These are phyloP conservation scores for Cotesia congregata DNA, from an alignment of 2,888 invertebrate species.

Conservation along the genomic window DNA sequence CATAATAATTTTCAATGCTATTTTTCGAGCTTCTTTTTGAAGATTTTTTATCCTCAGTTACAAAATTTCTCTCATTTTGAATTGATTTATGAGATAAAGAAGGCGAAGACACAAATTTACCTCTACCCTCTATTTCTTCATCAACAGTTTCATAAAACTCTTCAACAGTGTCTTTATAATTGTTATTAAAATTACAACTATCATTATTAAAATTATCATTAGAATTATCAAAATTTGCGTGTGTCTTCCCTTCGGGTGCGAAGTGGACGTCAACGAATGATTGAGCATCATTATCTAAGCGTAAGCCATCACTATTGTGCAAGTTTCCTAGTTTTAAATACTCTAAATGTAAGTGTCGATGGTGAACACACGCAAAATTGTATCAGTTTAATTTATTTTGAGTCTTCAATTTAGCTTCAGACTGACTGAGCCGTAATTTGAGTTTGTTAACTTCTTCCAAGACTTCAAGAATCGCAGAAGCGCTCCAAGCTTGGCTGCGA, in stretches of 20 bases:
- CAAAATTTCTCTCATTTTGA: not conserved
- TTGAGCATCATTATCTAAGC: conserved; percentile 25
- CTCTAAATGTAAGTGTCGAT: conserved; percentile 59
- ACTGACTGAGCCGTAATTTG: conserved; percentile 54
- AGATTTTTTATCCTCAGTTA: not conserved
- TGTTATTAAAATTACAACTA: not conserved
- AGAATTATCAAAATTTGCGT: conserved; percentile 58
- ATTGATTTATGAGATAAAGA: not conserved
- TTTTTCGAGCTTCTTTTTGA: conserved; percentile 37
- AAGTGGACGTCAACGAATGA: not conserved
- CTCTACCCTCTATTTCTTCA: not conserved
- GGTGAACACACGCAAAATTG: conserved; percentile 68
- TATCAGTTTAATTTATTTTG: conserved; percentile 60
- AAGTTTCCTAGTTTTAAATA: conserved; percentile 52
- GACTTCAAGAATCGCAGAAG: conserved; percentile 86
- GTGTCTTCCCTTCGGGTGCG: conserved; percentile 63
- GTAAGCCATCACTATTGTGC: conserved; percentile 41
- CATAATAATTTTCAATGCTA: conserved; percentile 54
- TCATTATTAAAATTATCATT: not conserved
- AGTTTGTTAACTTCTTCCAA: conserved; percentile 74
- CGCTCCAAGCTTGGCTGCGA: conserved; percentile 97
- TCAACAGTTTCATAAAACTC: not conserved
- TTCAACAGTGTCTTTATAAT: not conserved
- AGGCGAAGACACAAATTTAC: not conserved
- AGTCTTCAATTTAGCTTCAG: not conserved